Conservation (phyloP, 2,888 invertebrate species). For the Pterostichus niger region DNA sequence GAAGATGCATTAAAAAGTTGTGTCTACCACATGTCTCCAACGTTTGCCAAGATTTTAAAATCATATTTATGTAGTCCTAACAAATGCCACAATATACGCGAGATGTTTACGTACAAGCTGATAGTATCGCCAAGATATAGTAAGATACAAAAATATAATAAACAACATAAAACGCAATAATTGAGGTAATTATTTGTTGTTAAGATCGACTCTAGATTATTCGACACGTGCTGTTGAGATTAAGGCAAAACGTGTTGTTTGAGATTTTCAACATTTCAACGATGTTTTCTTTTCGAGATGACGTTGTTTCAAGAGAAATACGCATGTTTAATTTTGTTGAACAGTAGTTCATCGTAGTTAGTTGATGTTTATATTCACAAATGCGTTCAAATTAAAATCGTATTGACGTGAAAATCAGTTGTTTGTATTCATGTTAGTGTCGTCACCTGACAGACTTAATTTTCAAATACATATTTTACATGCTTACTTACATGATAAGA, state of each 20-base stretch:
- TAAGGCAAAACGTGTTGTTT: conserved; percentile 34
- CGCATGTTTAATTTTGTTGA: background rate
- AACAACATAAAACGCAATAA: conserved; percentile 25
- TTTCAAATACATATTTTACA: no score
- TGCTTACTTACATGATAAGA: no score
- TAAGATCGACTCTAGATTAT: background rate
- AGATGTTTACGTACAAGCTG: conserved; percentile 6
- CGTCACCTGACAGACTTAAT: background rate
- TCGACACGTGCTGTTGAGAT: conserved; percentile 16
- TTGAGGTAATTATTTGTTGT: background rate
- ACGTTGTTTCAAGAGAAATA: conserved; percentile 8
- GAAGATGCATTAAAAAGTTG: conserved; percentile 38
- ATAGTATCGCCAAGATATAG: conserved; percentile 26
- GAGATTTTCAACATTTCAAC: conserved; percentile 19
- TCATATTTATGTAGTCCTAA: conserved; percentile 14
- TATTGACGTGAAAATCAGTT: conserved; percentile 12
- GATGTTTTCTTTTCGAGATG: conserved; percentile 5
- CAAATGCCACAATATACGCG: background rate
- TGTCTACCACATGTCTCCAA: conserved; percentile 50
- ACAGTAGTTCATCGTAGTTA: background rate
- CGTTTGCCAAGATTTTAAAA: conserved; percentile 50
- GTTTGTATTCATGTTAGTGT: background rate
- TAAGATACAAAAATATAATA: conserved; percentile 5
- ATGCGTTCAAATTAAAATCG: background rate
- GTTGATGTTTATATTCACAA: conserved; percentile 13